phyloP scores from a whole-genome alignment of 2,113 vertebrate genomes.

The Odontesthes bonariensis region DNA sequence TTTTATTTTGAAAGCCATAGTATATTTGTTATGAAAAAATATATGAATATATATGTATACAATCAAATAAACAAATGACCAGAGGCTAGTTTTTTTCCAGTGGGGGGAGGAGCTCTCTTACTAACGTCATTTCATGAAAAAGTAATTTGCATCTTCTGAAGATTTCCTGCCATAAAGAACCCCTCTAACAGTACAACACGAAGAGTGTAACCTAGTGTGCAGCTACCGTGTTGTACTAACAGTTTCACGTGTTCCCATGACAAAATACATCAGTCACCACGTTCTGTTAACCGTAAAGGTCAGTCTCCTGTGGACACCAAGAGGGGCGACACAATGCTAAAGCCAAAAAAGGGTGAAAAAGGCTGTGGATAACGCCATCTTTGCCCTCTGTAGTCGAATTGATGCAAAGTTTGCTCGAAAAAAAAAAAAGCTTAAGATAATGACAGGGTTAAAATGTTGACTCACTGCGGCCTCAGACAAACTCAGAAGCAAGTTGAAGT shows the following conservation, averaged over 20 bases:
- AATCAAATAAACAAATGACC: slow-evolving; percentile 79
- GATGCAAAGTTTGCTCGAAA: slow-evolving; percentile 30
- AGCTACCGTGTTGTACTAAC: slow-evolving; percentile 16
- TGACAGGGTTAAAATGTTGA: slow-evolving; percentile 3
- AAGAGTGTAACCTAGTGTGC: slow-evolving; percentile 31
- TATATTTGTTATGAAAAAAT: slow-evolving; percentile 85
- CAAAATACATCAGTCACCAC: slow-evolving; percentile 4
- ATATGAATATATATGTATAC: slow-evolving; percentile 78
- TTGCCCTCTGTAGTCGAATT: slow-evolving; percentile 28
- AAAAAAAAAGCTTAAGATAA: slow-evolving; percentile 30
- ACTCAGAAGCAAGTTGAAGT: slow-evolving; percentile 45
- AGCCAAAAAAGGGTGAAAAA: slow-evolving; percentile 28
- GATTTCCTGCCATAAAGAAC: slow-evolving; percentile 22
- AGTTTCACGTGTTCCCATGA: slow-evolving; percentile 11
- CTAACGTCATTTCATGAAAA: slow-evolving; percentile 34
- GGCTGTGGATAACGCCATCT: slow-evolving; percentile 16
- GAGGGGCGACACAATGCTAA: not conserved
- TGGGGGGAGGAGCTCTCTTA: slow-evolving; percentile 75
- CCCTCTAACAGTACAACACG: slow-evolving; percentile 3
- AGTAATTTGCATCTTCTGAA: slow-evolving; percentile 27
- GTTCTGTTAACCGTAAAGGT: not conserved
- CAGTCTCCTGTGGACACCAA: slow-evolving; percentile 32
- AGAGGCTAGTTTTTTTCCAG: slow-evolving; percentile 78
- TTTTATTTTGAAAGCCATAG: slow-evolving; percentile 89
- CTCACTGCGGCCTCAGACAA: slow-evolving; percentile 40